Conservation (phyloP, 1,140 invertebrate species). For the Pristionchus pacificus region DNA sequence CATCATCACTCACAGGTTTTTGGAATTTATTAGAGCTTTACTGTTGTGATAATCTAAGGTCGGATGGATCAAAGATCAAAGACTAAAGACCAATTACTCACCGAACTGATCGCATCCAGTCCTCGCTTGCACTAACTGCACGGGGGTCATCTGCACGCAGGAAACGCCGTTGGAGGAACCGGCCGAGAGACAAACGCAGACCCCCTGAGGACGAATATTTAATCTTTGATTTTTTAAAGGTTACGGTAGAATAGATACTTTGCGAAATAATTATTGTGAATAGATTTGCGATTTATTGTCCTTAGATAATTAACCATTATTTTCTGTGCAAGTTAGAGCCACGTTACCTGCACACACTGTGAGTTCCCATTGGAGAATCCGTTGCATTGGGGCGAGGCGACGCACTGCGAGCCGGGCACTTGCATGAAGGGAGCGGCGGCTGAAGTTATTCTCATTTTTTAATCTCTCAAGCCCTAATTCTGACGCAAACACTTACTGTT, state of each 20-base stretch:
- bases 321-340: not conserved
- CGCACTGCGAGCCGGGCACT: constrained; percentile 42
- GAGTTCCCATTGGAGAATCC: constrained; percentile 38
- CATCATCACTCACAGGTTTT: too few relatives aligned
- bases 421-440: constrained; percentile 34
- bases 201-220: constrained; percentile 21
- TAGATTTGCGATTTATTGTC: too few relatives aligned
- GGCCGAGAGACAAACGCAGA: constrained; percentile 47
- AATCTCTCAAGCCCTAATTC: too few relatives aligned
- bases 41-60: not conserved
- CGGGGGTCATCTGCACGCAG: constrained; percentile 31
- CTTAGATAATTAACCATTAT: too few relatives aligned
- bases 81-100: too few relatives aligned
- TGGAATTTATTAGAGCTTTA: too few relatives aligned
- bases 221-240: not conserved
- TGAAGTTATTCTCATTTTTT: too few relatives aligned
- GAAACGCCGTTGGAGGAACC: constrained; percentile 47
- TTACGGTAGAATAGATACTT: not conserved
- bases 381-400: constrained; percentile 40
- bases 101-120: constrained; percentile 52
- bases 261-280: too few relatives aligned
- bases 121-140: constrained; percentile 37
- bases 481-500: too few relatives aligned
- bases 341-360: constrained; percentile 33
- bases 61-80: not conserved